phyloP scores from a whole-genome alignment of 2,113 vertebrate genomes.

The Ammodytes marinus region DNA sequence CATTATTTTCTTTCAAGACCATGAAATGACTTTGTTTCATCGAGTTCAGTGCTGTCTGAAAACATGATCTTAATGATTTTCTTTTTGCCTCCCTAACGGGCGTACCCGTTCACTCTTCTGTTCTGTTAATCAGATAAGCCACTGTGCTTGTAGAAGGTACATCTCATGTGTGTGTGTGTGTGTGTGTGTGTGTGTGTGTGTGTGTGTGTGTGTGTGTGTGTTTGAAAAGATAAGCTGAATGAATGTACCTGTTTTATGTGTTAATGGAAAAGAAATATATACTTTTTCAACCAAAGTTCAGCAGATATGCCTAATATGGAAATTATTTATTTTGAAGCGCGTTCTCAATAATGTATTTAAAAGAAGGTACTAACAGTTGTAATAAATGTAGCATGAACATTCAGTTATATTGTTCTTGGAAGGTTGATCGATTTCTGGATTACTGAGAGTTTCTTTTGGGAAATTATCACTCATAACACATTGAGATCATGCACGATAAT shows the following conservation, averaged over 20 bases:
- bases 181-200: conserved; percentile 37
- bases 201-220: conserved; percentile 4
- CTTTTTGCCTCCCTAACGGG: conserved; percentile 67
- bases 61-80: conserved; percentile 66
- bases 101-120: conserved; percentile 67
- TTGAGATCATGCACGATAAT: conserved; percentile 48
- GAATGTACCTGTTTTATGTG: conserved; percentile 44
- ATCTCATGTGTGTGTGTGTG: conserved; percentile 39
- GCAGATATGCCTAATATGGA: conserved; percentile 56
- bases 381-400: conserved; percentile 61
- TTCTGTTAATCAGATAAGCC: conserved; percentile 70
- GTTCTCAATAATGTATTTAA: conserved; percentile 62
- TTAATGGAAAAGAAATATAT: conserved; percentile 43
- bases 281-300: conserved; percentile 73
- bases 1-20: conserved; percentile 67
- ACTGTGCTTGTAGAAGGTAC: conserved; percentile 58
- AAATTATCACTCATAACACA: conserved; percentile 31
- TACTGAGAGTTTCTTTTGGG: conserved; percentile 21
- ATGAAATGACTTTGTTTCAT: conserved; percentile 72
- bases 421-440: conserved; percentile 39
- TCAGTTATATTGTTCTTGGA: conserved; percentile 26
- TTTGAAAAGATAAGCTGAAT: conserved; percentile 39
- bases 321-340: conserved; percentile 70
- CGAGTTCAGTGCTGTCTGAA: conserved; percentile 58
- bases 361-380: conserved; percentile 42